Base-by-base conservation (phyloP, 1,140 invertebrate species). In the Drosophila punjabiensis region DNA sequence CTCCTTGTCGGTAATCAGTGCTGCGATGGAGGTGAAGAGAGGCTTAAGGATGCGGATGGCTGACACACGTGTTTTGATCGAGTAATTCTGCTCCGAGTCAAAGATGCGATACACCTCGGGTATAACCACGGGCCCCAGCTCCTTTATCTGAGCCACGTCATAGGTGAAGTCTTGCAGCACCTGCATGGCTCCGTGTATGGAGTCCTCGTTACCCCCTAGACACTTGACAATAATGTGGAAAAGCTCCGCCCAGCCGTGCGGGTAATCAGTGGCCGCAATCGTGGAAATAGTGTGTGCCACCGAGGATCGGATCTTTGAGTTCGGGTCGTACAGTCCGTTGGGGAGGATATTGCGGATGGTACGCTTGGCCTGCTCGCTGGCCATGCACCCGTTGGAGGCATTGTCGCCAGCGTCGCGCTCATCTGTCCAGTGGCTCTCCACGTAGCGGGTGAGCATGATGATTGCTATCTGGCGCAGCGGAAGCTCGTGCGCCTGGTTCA, bases 221-320 rank as follows among this genome's bases (percentile, higher is more conserved):
- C 94, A 96, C 60, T 94, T 94, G 60, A 97, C 95, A 37, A 97
- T 94, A 55, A 96, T 95, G 67, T 96, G 94, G 81, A 97, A 97
- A 5, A 97, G 92, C 41, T 96, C 95, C 9, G 96, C 95, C 97
- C 97, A 97, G 62, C 95, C 93, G 75, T 96, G 96, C 0, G 97
- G 97, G 96, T 96, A 97, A 93, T 97, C 97, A 94, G 96, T 96
- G 73, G 95, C 95, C 1, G 96, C 96, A 73, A 97, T 96, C 7
- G 95, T 95, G 5, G 96, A 96, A 61, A 97, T 95, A 5, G 96
- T 96, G 93, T 96, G 96, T 0, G 96, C 96, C 14, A 97, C 95
- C 37, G 96, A 95, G 30, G 95, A 95, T 28, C 96, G 92, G 39
- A 96, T 95, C 93, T 97, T 97, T 76, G 96, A 96, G 53, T 96